Base-by-base conservation (phyloP, 1,140 invertebrate species). In the Drosophila suzukii region DNA sequence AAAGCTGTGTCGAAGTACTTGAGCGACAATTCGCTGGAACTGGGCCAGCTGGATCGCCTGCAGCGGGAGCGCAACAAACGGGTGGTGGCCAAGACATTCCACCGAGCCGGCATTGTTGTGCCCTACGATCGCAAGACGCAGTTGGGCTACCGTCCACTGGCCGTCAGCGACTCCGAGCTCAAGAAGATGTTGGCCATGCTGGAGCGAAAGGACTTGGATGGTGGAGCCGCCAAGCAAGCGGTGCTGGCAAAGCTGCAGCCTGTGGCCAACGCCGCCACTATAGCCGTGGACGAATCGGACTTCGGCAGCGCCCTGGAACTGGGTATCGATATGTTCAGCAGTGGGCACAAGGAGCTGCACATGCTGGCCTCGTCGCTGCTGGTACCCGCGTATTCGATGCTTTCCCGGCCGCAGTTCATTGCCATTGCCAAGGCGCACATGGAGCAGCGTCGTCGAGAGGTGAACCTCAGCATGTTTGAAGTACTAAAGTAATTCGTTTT, bases 221-320 rank as follows among this genome's bases (percentile, higher is more conserved):
- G 91, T n/a, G 95, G 96, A 51, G 86, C 93, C 63, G 78, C 88
- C 39, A 95, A 94, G 80, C 93, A 93, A 66, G 93, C 82, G 76
- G 92, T 93, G 70, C 93, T 95, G 68, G 94, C 93, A 61, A 93
- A 95, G 8, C 90, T 98, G 4, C 96, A 98, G 75, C 95, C 96
- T 76, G 92, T 97, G 8, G 94, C 97, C 30, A 97, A 96, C 39
- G 95, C 95, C 3, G 86, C 90, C 0, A 84, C 51, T 32, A 91
- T 90, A 38, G 91, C 98, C 2, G 96, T 96, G 70, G 98, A 99
- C 92, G 98, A 99, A 92, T 97, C 97, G 91, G 98, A 99, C 92
- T 98, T 98, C 93, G 98, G 98, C 1, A 97, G 57, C 53, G 96
- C 97, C 6, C 88, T 99, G 2, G 98, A 99, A 93, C 93, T 98